phyloP scores from a whole-genome alignment of 2,797 vertebrate genomes.

The Sebastes miniatus region DNA sequence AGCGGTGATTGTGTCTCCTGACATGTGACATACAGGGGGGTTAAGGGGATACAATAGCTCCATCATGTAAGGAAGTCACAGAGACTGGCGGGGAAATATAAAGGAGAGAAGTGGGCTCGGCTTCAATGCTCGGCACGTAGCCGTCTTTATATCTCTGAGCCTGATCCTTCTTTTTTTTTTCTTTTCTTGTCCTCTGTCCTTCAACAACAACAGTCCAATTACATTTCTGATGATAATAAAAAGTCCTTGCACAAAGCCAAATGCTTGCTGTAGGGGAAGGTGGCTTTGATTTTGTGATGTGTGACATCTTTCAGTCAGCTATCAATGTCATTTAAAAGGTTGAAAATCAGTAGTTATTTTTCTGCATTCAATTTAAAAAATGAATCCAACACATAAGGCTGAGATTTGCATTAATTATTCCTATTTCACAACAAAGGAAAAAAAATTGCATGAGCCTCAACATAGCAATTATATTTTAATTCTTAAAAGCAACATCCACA shows the following conservation, averaged over 20 bases:
- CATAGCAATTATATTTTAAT: background rate
- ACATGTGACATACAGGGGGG: slow-evolving; percentile 71
- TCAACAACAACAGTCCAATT: slow-evolving; percentile 80
- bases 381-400: background rate
- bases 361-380: background rate
- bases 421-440: background rate
- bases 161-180: slow-evolving; percentile 48
- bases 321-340: slow-evolving; percentile 13
- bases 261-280: slow-evolving; percentile 18
- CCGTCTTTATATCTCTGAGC: slow-evolving; percentile 55
- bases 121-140: slow-evolving; percentile 74
- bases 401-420: background rate
- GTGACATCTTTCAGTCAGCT: slow-evolving; percentile 5
- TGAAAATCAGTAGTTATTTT: background rate
- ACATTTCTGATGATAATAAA: slow-evolving; percentile 76
- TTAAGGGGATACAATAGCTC: slow-evolving; percentile 71
- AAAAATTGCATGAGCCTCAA: background rate
- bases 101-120: slow-evolving; percentile 52
- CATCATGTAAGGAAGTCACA: slow-evolving; percentile 69
- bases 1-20: slow-evolving; percentile 67
- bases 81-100: slow-evolving; percentile 49
- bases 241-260: slow-evolving; percentile 39
- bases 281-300: slow-evolving; percentile 30
- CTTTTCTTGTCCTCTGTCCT: slow-evolving; percentile 69
- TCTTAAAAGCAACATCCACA: slow-evolving; percentile 1